Evolutionary conservation across 2,888 invertebrate genomes (phyloP).

Genomic region (Penaeus monodon): DNA sequence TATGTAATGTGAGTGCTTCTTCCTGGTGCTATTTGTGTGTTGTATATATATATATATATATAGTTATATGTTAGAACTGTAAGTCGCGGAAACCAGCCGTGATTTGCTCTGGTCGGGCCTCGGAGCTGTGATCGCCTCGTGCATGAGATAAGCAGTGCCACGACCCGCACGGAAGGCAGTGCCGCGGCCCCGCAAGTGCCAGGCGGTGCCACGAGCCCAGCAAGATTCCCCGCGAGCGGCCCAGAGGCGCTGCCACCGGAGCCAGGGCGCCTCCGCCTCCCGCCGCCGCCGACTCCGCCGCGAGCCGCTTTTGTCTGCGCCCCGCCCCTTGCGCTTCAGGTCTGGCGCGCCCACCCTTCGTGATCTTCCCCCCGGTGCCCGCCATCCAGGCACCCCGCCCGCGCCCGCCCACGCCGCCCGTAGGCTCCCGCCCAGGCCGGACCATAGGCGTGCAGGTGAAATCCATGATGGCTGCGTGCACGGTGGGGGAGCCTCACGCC

Average conservation of each 20-base stretch:
- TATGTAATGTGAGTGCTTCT: slow-evolving; percentile 6
- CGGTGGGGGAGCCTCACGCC: slow-evolving; percentile 49
- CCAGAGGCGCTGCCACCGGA: too few relatives aligned
- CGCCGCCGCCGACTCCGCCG: slow-evolving; percentile 10
- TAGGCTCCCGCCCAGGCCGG: slow-evolving; percentile 11
- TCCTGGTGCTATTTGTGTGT: slow-evolving; percentile 3
- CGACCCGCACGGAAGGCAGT: too few relatives aligned
- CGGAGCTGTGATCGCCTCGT: too few relatives aligned
- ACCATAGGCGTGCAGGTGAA: slow-evolving; percentile 28
- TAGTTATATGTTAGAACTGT: not conserved
- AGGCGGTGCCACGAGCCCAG: too few relatives aligned
- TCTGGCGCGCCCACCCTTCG: not conserved
- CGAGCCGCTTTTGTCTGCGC: not conserved
- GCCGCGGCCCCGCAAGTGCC: too few relatives aligned
- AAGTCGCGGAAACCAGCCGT: not conserved
- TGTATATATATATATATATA: not conserved
- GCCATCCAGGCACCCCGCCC: not conserved
- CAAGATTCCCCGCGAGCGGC: too few relatives aligned
- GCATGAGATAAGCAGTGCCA: too few relatives aligned
- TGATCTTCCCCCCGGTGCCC: too few relatives aligned
- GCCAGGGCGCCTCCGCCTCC: not conserved
- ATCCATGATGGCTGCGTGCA: slow-evolving; percentile 43
- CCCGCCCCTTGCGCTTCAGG: not conserved
- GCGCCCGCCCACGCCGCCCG: slow-evolving; percentile 14
- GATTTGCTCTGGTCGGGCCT: too few relatives aligned